These are phyloP conservation scores for Cyphomyrus plagiostoma DNA, from an alignment of 2,113 vertebrate species.

Conservation along the genomic window DNA sequence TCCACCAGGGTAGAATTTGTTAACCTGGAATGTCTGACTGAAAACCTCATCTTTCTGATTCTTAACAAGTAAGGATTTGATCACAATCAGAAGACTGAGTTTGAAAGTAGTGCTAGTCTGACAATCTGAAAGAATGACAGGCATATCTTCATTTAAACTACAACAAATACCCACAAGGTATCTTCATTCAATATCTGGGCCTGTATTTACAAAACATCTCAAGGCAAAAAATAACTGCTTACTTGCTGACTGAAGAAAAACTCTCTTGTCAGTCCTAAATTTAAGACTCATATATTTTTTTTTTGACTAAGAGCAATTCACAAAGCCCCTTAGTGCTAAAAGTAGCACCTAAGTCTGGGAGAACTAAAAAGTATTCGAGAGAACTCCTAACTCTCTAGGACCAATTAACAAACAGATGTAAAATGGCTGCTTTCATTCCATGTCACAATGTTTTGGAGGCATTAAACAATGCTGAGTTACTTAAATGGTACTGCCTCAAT, in stretches of 20 bases:
- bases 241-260: background rate
- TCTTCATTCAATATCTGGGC: no score
- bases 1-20: background rate
- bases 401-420: background rate
- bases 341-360: conserved; percentile 7
- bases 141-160: background rate
- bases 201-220: background rate
- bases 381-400: background rate
- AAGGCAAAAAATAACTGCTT: background rate
- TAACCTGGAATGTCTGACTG: no score
- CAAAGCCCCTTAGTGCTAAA: conserved; percentile 7
- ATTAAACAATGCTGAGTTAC: background rate
- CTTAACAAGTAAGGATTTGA: background rate
- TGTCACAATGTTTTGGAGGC: background rate
- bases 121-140: background rate
- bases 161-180: background rate
- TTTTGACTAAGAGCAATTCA: background rate
- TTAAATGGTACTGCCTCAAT: background rate
- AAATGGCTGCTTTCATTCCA: background rate
- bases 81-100: background rate
- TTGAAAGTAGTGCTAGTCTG: background rate
- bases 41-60: no score
- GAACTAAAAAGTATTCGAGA: background rate
- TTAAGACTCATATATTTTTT: background rate
- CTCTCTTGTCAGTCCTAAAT: background rate